These are phyloP conservation scores for Rhodeus uyekii DNA, from an alignment of 2,797 vertebrate genomes.

Conservation along the genomic window DNA sequence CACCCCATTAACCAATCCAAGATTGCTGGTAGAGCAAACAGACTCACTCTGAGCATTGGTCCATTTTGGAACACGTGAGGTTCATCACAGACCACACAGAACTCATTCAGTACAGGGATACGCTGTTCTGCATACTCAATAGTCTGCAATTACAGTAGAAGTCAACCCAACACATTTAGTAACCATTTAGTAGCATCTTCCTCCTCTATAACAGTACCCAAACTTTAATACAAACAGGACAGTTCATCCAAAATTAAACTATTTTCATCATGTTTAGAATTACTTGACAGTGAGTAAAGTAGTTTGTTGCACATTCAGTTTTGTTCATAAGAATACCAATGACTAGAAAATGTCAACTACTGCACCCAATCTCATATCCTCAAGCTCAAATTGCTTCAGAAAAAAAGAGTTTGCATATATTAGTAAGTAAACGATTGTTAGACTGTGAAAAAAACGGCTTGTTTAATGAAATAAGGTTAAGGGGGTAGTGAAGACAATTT, in stretches of 20 bases:
- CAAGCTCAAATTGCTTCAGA: background rate
- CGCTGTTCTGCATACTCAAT: conserved; percentile 89
- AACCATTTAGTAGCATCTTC: background rate
- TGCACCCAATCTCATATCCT: background rate
- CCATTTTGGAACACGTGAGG: conserved; percentile 91
- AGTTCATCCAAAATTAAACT: background rate
- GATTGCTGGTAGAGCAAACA: background rate
- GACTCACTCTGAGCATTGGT: conserved; percentile 89
- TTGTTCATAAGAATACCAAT: conserved; percentile 19
- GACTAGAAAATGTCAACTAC: conserved; percentile 1
- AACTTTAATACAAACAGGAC: background rate
- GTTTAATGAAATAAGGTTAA: background rate
- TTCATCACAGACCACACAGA: conserved; percentile 91
- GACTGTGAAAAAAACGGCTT: background rate
- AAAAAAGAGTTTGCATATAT: background rate
- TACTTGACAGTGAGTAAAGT: background rate
- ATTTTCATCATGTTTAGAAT: background rate
- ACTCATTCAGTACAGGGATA: conserved; percentile 89
- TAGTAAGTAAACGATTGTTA: background rate
- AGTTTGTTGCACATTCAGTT: conserved; percentile 9
- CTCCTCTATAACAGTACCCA: background rate
- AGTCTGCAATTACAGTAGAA: conserved; percentile 77
- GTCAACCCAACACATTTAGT: conserved; percentile 29
- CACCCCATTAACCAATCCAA: background rate
- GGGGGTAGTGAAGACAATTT: background rate